A percentile compares a stretch with the other conserved stretches of the same genome.
phyloP scores from a whole-genome alignment of 2,888 invertebrate genomes.

The Polymixis flavicincta region DNA sequence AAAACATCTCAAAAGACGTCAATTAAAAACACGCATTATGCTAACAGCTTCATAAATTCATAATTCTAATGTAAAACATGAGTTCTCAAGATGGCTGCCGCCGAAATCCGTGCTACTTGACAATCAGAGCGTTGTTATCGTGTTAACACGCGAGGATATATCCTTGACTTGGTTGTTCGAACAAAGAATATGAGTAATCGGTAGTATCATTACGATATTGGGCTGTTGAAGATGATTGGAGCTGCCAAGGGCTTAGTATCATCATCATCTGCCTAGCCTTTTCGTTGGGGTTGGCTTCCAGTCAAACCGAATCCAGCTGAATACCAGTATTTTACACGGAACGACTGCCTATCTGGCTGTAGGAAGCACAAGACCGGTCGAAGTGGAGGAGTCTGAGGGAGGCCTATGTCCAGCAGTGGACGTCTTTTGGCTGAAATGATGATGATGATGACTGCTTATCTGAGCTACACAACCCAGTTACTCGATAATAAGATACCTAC shows the following conservation, averaged over 20 bases:
- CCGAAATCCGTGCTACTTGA: slow-evolving; percentile 63
- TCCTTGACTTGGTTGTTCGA: slow-evolving; percentile 65
- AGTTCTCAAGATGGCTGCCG: slow-evolving; percentile 59
- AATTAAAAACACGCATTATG: slow-evolving; percentile 60
- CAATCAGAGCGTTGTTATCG: slow-evolving; percentile 68
- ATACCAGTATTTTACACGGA: too few species aligned
- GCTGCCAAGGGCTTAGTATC: neutral
- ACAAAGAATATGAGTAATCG: slow-evolving; percentile 62
- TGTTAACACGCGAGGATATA: slow-evolving; percentile 64
- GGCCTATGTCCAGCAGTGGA: too few species aligned
- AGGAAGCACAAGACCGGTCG: too few species aligned
- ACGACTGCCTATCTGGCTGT: too few species aligned
- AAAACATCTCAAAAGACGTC: slow-evolving; percentile 27
- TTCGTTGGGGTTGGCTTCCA: too few species aligned
- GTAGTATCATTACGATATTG: slow-evolving; percentile 34
- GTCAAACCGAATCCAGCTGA: too few species aligned
- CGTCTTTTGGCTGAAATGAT: too few species aligned
- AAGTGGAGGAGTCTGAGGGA: too few species aligned
- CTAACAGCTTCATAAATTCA: slow-evolving; percentile 54
- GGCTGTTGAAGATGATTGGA: neutral
- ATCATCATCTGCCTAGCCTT: too few species aligned
- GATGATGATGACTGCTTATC: too few species aligned
- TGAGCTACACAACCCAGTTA: too few species aligned
- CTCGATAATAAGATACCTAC: too few species aligned
- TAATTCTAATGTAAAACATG: slow-evolving; percentile 57